phyloP scores from a whole-genome alignment of 2,113 vertebrate species.

The Osmerus mordax region DNA sequence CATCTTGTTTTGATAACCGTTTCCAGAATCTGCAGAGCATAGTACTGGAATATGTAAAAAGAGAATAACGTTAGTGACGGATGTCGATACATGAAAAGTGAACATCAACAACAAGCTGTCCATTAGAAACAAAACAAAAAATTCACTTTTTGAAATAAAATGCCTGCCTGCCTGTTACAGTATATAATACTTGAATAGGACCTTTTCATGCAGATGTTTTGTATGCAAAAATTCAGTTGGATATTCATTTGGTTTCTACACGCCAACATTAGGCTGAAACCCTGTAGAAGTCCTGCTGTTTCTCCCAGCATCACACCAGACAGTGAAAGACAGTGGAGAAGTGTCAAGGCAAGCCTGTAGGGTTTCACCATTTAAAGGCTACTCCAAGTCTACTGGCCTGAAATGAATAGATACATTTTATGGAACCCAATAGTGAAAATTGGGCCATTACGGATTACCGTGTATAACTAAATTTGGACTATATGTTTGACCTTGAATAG shows the following conservation, averaged over 20 bases:
- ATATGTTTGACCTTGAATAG: no score
- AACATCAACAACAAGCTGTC: conserved; percentile 47
- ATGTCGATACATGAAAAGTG: conserved; percentile 8
- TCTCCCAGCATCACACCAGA: conserved; percentile 90
- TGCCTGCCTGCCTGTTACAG: conserved; percentile 49
- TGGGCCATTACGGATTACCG: neutral
- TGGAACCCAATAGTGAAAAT: neutral
- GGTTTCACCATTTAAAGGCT: neutral
- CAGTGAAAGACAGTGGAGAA: conserved; percentile 62
- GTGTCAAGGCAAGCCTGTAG: conserved; percentile 1
- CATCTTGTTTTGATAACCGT: conserved; percentile 99
- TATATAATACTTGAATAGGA: conserved; percentile 46
- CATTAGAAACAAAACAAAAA: conserved; percentile 45
- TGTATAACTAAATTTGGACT: neutral
- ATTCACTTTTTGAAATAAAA: conserved; percentile 1
- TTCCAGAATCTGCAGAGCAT: conserved; percentile 99
- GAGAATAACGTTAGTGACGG: conserved; percentile 50
- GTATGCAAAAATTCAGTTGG: conserved; percentile 34
- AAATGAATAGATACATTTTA: neutral
- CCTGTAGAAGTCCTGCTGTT: conserved; percentile 85
- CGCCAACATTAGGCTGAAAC: conserved; percentile 54
- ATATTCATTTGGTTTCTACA: conserved; percentile 51
- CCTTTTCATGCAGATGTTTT: conserved; percentile 67
- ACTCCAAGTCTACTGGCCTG: conserved; percentile 1
- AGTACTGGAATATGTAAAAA: conserved; percentile 95